These are phyloP conservation scores for Teleogryllus occipitalis DNA, from an alignment of 1,140 invertebrate species.

Conservation along the genomic window DNA sequence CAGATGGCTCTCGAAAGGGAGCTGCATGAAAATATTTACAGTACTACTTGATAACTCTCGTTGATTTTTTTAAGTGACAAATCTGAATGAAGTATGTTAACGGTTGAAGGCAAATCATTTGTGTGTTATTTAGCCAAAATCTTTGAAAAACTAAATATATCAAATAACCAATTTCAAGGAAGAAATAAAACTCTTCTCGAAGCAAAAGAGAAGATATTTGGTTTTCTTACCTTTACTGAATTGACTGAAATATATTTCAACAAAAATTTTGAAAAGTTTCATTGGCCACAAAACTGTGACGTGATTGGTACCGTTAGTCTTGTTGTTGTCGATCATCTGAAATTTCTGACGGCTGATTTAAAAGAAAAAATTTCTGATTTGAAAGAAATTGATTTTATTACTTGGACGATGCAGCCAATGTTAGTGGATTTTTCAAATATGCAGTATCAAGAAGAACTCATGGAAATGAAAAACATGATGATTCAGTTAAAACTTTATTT, in stretches of 20 bases:
- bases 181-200: conserved; percentile 26
- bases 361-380: conserved; percentile 10
- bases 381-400: neutral
- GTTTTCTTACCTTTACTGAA: conserved; percentile 20
- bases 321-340: conserved; percentile 19
- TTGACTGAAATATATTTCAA: neutral
- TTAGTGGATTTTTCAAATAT: no score
- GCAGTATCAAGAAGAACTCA: no score
- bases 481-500: no score
- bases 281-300: neutral
- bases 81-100: conserved; percentile 19
- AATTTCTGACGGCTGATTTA: neutral
- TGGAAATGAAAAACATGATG: no score
- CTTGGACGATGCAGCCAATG: neutral
- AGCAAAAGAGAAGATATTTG: conserved; percentile 26
- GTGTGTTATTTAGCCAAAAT: conserved; percentile 12
- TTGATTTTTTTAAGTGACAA: neutral
- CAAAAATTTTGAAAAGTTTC: neutral
- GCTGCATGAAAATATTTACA: neutral
- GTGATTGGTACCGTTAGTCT: neutral
- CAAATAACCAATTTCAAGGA: conserved; percentile 27
- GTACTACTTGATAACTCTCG: neutral
- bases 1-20: neutral
- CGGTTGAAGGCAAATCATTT: conserved; percentile 24
- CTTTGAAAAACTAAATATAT: conserved; percentile 26